Percentiles rank a stretch among this genome's conserved stretches.
Evolutionary conservation across 64 coral and sea anemone genomes (phyloP).

Genomic region (Catalaphyllia jardinei): DNA sequence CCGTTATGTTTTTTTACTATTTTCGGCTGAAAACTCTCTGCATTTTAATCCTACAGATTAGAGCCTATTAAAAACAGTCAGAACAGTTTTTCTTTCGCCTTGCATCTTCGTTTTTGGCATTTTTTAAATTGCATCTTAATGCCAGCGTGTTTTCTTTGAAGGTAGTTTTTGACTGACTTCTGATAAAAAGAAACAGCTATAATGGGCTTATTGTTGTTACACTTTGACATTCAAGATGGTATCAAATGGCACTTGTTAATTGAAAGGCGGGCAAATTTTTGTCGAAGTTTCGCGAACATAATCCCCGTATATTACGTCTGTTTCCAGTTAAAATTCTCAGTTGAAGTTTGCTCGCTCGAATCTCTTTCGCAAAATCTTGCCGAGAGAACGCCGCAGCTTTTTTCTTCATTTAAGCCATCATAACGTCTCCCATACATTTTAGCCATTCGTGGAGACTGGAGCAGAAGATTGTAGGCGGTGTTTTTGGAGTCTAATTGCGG

Average conservation of each 20-base stretch:
- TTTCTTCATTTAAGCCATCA: constrained; percentile 14
- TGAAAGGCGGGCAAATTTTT: constrained; percentile 32
- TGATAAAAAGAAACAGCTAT: constrained; percentile 21
- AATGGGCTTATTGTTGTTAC: constrained; percentile 23
- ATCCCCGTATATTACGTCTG: background rate
- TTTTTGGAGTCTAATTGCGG: too few relatives aligned
- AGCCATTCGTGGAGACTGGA: background rate
- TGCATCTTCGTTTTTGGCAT: background rate
- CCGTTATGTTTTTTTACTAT: background rate
- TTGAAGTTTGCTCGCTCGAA: background rate
- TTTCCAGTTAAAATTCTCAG: background rate
- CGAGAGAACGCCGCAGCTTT: background rate
- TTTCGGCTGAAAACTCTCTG: background rate
- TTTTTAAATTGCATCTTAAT: constrained; percentile 2
- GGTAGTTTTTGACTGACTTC: background rate
- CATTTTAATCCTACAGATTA: background rate
- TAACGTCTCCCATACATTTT: background rate
- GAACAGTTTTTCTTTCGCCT: background rate
- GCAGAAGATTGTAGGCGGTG: background rate
- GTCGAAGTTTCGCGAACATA: constrained; percentile 15
- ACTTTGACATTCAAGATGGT: background rate
- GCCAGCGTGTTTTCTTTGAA: constrained; percentile 35
- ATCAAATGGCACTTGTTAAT: constrained; percentile 5
- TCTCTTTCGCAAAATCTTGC: too few relatives aligned
- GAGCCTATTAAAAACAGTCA: background rate